phyloP scores from a whole-genome alignment of 2,797 vertebrate genomes.

The Esox lucius region DNA sequence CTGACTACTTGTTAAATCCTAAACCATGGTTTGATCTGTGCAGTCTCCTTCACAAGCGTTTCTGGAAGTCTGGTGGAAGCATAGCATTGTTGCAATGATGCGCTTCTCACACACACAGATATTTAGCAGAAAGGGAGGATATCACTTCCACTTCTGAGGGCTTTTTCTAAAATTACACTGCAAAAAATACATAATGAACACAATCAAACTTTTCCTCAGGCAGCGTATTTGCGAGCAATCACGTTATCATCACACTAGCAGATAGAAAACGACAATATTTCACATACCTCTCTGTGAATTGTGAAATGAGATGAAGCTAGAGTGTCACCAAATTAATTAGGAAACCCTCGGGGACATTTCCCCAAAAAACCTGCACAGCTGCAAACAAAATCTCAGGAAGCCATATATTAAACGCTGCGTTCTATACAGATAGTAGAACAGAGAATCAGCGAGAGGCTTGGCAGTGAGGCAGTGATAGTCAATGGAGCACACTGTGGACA shows the following conservation, averaged over 20 bases:
- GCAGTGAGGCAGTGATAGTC: constrained; percentile 78
- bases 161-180: no score
- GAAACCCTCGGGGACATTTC: constrained; percentile 83
- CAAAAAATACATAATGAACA: no score
- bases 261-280: background rate
- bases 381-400: constrained; percentile 70
- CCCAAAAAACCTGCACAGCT: constrained; percentile 86
- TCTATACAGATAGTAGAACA: constrained; percentile 84
- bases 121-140: no score
- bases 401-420: constrained; percentile 82
- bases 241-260: background rate
- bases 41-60: no score
- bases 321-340: constrained; percentile 81
- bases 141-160: no score
- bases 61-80: no score
- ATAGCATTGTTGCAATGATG: no score
- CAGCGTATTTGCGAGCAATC: background rate
- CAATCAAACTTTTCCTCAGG: background rate
- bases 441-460: constrained; percentile 75
- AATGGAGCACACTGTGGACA: constrained; percentile 71
- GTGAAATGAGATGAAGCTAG: constrained; percentile 58
- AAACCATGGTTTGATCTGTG: no score
- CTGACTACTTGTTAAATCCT: no score
- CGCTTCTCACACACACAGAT: no score
- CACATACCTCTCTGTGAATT: background rate